Evolutionary conservation across 2,888 invertebrate genomes (phyloP), one percentile per base, ranked within the genome.

Genomic region (Cabera pusaria): DNA sequence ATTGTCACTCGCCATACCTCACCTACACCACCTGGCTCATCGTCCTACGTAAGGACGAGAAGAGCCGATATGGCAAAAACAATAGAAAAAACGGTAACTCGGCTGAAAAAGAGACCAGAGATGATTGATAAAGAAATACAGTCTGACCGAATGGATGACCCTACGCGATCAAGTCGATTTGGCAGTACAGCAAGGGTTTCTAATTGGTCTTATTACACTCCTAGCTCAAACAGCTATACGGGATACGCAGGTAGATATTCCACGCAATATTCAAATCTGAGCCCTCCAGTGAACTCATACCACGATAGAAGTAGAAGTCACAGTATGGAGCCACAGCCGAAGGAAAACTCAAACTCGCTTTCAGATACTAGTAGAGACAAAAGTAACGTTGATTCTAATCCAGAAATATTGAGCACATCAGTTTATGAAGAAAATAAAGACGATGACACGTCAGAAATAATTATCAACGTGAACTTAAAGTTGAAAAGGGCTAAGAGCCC

Each of bases 1-100:
- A 91, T 95, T 29, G 89, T 94, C 1, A 94, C 94, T 0, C 89
- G 96, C 40, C 93, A 93, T 12, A 96, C 96, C 0, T 96, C 96
- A 7, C 96, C 96, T 0, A 94, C 93, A 0, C 93, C 93, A 2
- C 93, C 93, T 0, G 92, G 93, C 0, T 91, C 92, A 0, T 88
- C 91, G 0, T 79, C 85, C 16, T 93, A 92, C 49, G 81, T 93
- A 5, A 86, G 94, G 49, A 91, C 91, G 10, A 90, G 93, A 54
- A 90, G 95, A 65, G 91, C 92, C 0, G 95, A 95, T 53, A 90
- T 94, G 62, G 93, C 94, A 3, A 93, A 94, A 65, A 91, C 93
- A 2, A 85, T 93, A 27, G 93, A 95, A 72, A 94, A 93, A 71
- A 92, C 92, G 32, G 82, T 94, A n/a, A 90, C 89, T 5, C 83